Evolutionary conservation across 2,797 vertebrate species (phyloP).

Genomic region (Brotula barbata): DNA sequence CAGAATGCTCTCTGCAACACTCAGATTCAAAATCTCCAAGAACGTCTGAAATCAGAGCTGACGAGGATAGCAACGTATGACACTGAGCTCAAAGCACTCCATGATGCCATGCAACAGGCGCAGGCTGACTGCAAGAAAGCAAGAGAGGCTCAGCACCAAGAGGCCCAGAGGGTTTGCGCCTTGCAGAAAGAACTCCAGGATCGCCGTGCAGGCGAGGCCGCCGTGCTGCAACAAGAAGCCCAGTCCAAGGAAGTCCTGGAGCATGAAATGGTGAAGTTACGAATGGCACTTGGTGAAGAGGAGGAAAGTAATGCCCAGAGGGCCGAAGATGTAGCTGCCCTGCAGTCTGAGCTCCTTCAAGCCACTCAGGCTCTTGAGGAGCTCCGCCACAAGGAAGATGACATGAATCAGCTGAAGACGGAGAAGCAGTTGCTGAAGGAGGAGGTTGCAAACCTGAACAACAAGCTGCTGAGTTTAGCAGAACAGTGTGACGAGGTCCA

Average conservation of each 20-base stretch:
- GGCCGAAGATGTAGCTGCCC: slow-evolving; percentile 75
- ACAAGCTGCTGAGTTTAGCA: slow-evolving; percentile 72
- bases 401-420: slow-evolving; percentile 77
- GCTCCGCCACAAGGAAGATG: slow-evolving; percentile 77
- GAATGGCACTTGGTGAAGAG: slow-evolving; percentile 76
- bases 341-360: slow-evolving; percentile 83
- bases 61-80: slow-evolving; percentile 79
- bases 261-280: slow-evolving; percentile 67
- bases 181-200: slow-evolving; percentile 81
- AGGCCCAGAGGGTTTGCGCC: slow-evolving; percentile 68
- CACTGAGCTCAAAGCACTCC: slow-evolving; percentile 77
- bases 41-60: slow-evolving; percentile 76
- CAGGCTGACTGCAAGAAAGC: slow-evolving; percentile 78
- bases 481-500: slow-evolving; percentile 79
- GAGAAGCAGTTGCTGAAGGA: slow-evolving; percentile 83
- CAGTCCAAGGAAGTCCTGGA: slow-evolving; percentile 78
- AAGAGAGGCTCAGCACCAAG: slow-evolving; percentile 64
- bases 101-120: slow-evolving; percentile 72
- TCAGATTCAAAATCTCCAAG: slow-evolving; percentile 77
- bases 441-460: slow-evolving; percentile 74
- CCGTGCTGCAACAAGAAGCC: slow-evolving; percentile 75
- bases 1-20: slow-evolving; percentile 66
- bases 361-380: slow-evolving; percentile 80
- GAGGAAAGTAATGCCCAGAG: slow-evolving; percentile 79
- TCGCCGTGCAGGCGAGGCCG: slow-evolving; percentile 51